These are phyloP conservation scores for Pelobates fuscus DNA, from an alignment of 2,113 vertebrate genomes.

Conservation along the genomic window DNA sequence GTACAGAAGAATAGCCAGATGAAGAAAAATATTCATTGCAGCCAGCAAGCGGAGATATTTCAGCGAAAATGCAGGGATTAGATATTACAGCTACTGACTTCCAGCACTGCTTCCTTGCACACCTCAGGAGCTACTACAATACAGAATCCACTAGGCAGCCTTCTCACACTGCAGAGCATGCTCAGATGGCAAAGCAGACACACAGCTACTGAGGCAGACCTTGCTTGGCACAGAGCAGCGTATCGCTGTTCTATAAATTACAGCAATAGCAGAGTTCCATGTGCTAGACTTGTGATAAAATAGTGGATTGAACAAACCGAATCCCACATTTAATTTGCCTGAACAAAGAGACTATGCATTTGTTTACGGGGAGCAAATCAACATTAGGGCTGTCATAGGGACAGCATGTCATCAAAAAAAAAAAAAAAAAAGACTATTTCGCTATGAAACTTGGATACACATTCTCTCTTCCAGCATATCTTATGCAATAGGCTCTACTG, in stretches of 20 bases:
- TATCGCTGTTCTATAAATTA: conserved; percentile 52
- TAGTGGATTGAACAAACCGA: neutral
- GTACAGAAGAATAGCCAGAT: conserved; percentile 51
- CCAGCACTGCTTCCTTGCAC: conserved; percentile 37
- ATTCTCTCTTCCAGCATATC: too few relatives aligned
- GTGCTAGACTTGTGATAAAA: conserved; percentile 26
- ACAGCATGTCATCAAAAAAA: neutral
- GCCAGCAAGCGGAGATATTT: conserved; percentile 30
- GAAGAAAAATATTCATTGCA: conserved; percentile 55
- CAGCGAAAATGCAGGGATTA: conserved; percentile 24
- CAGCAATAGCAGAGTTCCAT: conserved; percentile 18
- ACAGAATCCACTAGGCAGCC: conserved; percentile 39
- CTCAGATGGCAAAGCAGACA: conserved; percentile 53
- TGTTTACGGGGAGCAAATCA: neutral
- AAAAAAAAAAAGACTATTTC: neutral
- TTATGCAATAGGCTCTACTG: too few relatives aligned
- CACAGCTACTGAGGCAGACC: conserved; percentile 42
- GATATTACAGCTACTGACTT: conserved; percentile 27
- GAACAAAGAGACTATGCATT: neutral
- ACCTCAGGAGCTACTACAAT: conserved; percentile 50
- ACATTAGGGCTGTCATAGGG: neutral
- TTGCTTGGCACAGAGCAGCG: conserved; percentile 40
- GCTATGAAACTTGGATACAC: neutral
- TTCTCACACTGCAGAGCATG: conserved; percentile 48
- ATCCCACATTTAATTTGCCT: neutral